Evolutionary conservation across 2,113 vertebrate genomes (phyloP), one percentile per base, ranked within the genome.

Genomic region (Upupa epops): DNA sequence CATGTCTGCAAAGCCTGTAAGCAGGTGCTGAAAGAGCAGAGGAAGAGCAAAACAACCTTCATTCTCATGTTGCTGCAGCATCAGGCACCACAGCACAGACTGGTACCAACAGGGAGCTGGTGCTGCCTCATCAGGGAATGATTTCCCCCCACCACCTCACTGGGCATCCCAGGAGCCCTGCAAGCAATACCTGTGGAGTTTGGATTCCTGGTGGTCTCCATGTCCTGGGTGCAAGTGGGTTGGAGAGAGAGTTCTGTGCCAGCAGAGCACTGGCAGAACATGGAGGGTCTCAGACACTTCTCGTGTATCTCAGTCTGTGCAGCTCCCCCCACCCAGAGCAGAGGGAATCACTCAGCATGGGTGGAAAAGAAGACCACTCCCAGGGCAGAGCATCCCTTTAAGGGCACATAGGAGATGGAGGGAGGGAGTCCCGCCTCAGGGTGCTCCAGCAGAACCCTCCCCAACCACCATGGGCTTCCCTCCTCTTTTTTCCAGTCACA

Each of bases 31-130:
- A 1, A 16, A 12, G 70, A 48, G 65, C 61, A 55, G 69, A 64
- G 81, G 74, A 12, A 32, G 31, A 16, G 19, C 49, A 42, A 64
- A 73, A 60, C 55, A 54, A 21, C 51, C 48, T 82, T 21, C 63
- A 31, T 5, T 51, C 46, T 29, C 4, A 0, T 3, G 2, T 0
- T 1, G 6, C n/a, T 15, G 20, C 68, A 40, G 83, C 71, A 9
- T 46, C 6, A 1, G 22, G 65, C 18, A 8, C 32, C 2, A 6
- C 1, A 0, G 64, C 46, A 37, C 69, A 6, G 60, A 24, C 68
- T 36, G 0, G 59, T 7, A 3, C 63, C 45, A 8, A 11, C 10
- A 19, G n/a, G 6, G 2, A 3, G 1, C 0, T 13, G 13, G 42
- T 14, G 54, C 80, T 86, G 46, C 77, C 36, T 18, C 40, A 29